Evolutionary conservation across 2,113 vertebrate genomes (phyloP).

Genomic region (Pygoscelis antarcticus): DNA sequence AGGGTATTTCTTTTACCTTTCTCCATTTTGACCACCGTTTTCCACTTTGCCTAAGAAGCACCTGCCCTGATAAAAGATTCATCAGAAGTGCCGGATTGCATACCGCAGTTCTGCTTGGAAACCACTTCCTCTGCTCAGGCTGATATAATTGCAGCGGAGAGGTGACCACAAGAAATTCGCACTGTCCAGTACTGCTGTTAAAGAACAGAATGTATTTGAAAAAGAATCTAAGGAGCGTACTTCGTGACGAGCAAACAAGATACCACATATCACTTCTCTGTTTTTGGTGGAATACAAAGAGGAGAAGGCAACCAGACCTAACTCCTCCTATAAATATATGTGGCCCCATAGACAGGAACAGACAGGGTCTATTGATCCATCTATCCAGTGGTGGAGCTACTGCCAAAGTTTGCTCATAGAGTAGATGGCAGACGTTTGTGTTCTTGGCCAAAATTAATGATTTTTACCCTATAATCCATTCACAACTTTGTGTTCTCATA

Average conservation of each 20-base stretch:
- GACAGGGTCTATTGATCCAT: background rate
- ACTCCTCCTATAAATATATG: background rate
- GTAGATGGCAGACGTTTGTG: background rate
- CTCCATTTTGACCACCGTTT: background rate
- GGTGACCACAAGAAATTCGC: background rate
- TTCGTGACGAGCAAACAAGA: background rate
- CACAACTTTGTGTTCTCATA: background rate
- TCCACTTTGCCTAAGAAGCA: background rate
- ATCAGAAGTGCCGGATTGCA: background rate
- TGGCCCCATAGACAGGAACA: background rate
- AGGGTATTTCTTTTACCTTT: background rate
- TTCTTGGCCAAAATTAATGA: background rate
- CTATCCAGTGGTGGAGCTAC: background rate
- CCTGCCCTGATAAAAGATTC: background rate
- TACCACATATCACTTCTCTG: background rate
- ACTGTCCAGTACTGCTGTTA: background rate
- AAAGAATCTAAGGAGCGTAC: background rate
- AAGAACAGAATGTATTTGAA: background rate
- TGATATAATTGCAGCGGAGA: background rate
- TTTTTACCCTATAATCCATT: background rate
- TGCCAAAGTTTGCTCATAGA: background rate
- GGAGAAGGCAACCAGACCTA: background rate
- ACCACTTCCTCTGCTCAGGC: background rate
- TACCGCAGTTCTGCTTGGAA: background rate
- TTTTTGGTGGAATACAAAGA: background rate